Evolutionary conservation across 2,888 invertebrate species (phyloP).

Genomic region (Athalia circularis): DNA sequence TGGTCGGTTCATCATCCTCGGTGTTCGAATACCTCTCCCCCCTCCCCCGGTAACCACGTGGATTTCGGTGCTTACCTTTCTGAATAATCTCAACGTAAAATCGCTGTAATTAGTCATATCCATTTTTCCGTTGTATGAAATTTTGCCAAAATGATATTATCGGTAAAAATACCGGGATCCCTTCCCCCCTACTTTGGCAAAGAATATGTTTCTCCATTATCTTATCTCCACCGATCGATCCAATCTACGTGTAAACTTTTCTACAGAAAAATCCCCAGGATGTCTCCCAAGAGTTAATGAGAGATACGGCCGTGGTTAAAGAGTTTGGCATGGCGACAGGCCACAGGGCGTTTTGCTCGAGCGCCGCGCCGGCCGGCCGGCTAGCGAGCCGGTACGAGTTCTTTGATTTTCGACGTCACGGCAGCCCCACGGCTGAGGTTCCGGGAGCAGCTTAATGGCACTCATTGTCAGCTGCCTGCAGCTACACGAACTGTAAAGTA

Average conservation of each 20-base stretch:
- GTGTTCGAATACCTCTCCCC: not conserved
- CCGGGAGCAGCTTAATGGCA: too few relatives aligned
- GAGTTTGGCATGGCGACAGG: constrained; percentile 42
- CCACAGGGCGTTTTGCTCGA: constrained; percentile 13
- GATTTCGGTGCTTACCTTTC: too few relatives aligned
- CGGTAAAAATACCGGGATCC: not conserved
- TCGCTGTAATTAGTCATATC: too few relatives aligned
- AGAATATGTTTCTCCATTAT: too few relatives aligned
- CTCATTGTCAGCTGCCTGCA: too few relatives aligned
- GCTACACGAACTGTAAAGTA: too few relatives aligned
- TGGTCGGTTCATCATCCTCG: not conserved
- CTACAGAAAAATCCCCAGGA: not conserved
- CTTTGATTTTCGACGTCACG: too few relatives aligned
- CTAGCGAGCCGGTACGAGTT: not conserved
- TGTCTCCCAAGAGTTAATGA: not conserved
- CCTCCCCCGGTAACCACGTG: not conserved
- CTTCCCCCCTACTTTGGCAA: too few relatives aligned
- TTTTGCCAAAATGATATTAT: not conserved
- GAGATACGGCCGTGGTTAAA: constrained; percentile 8
- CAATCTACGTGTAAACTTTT: not conserved
- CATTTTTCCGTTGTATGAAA: too few relatives aligned
- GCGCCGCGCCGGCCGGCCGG: constrained; percentile 25
- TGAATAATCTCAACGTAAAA: too few relatives aligned
- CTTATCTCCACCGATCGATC: not conserved
- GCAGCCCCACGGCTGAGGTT: too few relatives aligned